Conservation (phyloP, 2,797 vertebrate genomes). For the Chelon auratus region DNA sequence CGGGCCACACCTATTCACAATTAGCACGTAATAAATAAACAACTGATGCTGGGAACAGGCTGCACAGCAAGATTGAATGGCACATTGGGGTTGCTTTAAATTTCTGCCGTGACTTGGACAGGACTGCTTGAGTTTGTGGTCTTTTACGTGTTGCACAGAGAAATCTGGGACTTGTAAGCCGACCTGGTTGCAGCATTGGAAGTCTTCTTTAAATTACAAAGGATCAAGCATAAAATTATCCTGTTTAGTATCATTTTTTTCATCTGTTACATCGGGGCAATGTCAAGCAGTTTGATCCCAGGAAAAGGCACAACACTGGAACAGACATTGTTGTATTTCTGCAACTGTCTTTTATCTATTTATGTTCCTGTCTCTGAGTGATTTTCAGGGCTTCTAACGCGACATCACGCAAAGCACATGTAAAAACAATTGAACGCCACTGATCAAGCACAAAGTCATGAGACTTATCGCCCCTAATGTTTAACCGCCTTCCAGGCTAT, state of each 20-base stretch:
- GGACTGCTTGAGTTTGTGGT: neutral
- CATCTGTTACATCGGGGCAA: neutral
- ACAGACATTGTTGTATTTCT: neutral
- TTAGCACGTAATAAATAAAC: constrained; percentile 1
- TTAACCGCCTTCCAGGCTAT: constrained; percentile 61
- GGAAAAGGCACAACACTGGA: neutral
- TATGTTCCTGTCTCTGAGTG: neutral
- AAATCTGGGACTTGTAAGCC: neutral
- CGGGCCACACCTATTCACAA: constrained; percentile 6
- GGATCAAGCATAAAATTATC: neutral
- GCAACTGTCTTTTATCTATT: neutral
- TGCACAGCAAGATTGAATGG: neutral
- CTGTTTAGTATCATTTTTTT: neutral
- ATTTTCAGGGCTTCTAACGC: constrained; percentile 7
- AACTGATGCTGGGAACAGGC: neutral
- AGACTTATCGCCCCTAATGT: constrained; percentile 72
- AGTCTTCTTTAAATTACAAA: no score
- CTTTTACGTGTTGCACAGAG: neutral
- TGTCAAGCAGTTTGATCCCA: neutral
- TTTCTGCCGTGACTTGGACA: constrained; percentile 1
- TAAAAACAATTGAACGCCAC: constrained; percentile 52
- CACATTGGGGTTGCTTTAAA: neutral
- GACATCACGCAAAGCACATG: constrained; percentile 35
- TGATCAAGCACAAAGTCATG: constrained; percentile 75
- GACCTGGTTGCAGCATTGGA: neutral